These are phyloP conservation scores for Ahaetulla prasina DNA, from an alignment of 2,113 vertebrate genomes.

Conservation along the genomic window DNA sequence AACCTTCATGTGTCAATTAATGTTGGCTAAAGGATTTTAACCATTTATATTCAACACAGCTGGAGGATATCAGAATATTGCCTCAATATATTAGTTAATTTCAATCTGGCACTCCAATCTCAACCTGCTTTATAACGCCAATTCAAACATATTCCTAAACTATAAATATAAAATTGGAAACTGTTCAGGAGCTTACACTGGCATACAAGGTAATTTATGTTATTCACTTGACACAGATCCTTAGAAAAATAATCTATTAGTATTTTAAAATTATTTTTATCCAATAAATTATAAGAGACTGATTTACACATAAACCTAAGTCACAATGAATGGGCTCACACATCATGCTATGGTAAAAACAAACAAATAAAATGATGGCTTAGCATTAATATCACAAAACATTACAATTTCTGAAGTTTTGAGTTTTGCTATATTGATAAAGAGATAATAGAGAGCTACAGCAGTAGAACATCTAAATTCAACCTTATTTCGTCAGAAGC, in stretches of 20 bases:
- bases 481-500: neutral
- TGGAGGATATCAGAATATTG: neutral
- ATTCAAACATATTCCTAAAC: neutral
- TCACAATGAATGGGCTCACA: neutral
- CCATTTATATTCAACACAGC: neutral
- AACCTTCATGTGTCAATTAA: neutral
- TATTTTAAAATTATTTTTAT: neutral
- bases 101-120: neutral
- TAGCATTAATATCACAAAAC: neutral
- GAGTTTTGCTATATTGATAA: neutral
- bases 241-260: neutral
- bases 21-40: neutral
- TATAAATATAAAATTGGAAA: neutral
- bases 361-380: neutral
- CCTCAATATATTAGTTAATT: neutral
- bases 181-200: neutral
- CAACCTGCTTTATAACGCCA: neutral
- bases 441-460: neutral
- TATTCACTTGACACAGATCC: neutral
- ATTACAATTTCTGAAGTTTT: neutral
- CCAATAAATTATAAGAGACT: neutral
- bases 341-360: neutral
- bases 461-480: neutral
- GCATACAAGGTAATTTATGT: neutral
- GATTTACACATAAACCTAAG: neutral